Conservation (phyloP, 2,113 vertebrate species). For the Cololabis saira region DNA sequence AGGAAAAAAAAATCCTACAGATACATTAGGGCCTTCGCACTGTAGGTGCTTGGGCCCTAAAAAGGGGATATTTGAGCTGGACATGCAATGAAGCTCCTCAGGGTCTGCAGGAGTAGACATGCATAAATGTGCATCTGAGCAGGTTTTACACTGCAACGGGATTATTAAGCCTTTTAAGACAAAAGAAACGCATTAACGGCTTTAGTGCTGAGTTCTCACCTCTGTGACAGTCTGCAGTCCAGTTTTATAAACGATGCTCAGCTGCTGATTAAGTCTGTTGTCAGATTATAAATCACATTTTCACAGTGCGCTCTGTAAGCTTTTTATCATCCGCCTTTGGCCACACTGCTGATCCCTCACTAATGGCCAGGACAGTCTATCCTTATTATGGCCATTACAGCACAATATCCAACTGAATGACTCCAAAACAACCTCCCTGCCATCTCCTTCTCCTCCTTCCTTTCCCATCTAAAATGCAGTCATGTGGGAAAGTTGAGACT, state of each 20-base stretch:
- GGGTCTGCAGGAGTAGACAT: not conserved
- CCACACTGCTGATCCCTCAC: conserved; percentile 23
- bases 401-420: not conserved
- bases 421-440: not conserved
- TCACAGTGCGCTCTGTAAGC: not conserved
- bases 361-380: not conserved
- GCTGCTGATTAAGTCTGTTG: conserved; percentile 1
- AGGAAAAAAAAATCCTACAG: too few species aligned
- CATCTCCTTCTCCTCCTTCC: not conserved
- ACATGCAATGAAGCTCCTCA: too few species aligned
- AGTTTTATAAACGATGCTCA: conserved; percentile 2
- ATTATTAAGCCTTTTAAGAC: conserved; percentile 1
- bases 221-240: not conserved
- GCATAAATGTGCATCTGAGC: not conserved
- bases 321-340: not conserved
- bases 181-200: not conserved
- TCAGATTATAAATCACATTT: conserved; percentile 23
- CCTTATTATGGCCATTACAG: not conserved
- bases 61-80: too few species aligned
- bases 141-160: not conserved
- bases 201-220: not conserved
- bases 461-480: too few species aligned
- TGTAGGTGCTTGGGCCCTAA: too few species aligned
- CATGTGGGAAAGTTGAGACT: too few species aligned
- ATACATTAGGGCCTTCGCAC: too few species aligned